phyloP scores from a whole-genome alignment of 2,888 invertebrate genomes.

The Acrobasis repandana region DNA sequence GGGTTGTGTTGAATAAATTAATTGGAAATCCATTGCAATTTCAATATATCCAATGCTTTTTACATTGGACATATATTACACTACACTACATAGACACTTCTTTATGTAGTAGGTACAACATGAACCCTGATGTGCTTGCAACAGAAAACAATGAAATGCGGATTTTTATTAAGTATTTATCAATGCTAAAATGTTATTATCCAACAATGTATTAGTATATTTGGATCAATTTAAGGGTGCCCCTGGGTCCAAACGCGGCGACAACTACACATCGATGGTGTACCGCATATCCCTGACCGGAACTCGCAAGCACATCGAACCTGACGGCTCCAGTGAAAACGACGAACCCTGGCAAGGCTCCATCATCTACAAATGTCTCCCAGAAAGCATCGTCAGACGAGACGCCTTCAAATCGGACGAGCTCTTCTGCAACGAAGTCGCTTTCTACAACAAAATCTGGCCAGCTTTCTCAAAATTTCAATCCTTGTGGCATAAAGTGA shows the following conservation, averaged over 20 bases:
- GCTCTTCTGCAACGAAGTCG: conserved; percentile 87
- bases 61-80: no score
- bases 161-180: no score
- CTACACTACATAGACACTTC: no score
- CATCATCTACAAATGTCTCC: conserved; percentile 88
- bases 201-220: no score
- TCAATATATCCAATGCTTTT: no score
- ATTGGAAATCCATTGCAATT: no score
- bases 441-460: conserved; percentile 88
- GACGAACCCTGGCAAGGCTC: conserved; percentile 84
- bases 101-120: no score
- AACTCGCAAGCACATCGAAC: conserved; percentile 48
- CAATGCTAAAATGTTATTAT: no score
- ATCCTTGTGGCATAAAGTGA: conserved; percentile 60
- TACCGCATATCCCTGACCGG: conserved; percentile 86
- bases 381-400: conserved; percentile 84
- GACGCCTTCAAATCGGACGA: conserved; percentile 88
- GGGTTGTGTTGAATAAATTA: no score
- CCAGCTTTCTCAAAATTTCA: conserved; percentile 85
- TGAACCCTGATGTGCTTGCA: no score
- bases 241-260: conserved; percentile 88
- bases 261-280: conserved; percentile 89
- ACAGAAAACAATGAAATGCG: no score
- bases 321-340: conserved; percentile 51
- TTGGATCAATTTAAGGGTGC: conserved; percentile 72